A percentile compares a stretch with the other conserved stretches of the same genome.
Evolutionary conservation across 2,888 invertebrate species (phyloP).

Genomic region (Tineola bisselliella): DNA sequence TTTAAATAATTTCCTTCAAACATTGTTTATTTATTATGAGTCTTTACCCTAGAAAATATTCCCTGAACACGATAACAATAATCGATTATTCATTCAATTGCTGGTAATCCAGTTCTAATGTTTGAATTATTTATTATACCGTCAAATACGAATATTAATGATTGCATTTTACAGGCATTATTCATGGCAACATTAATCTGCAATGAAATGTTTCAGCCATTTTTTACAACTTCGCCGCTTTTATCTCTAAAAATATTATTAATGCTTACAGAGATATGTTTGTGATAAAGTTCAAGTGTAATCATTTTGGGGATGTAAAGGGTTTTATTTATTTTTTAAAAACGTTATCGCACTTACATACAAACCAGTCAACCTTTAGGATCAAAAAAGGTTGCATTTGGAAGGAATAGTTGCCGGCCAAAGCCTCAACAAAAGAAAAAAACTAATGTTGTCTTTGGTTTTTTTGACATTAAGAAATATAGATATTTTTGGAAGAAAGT

Average conservation of each 20-base stretch:
- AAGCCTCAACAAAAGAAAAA: too few relatives aligned
- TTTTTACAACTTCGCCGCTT: neutral
- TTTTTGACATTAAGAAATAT: too few relatives aligned
- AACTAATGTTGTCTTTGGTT: too few relatives aligned
- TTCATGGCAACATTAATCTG: neutral
- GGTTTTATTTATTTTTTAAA: too few relatives aligned
- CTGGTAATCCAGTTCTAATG: neutral
- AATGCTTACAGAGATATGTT: neutral
- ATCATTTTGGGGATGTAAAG: neutral
- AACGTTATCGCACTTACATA: too few relatives aligned
- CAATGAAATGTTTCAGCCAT: slow-evolving; percentile 1
- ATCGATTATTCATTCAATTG: neutral
- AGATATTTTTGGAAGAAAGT: too few relatives aligned
- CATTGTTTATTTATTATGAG: neutral
- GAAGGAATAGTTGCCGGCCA: too few relatives aligned
- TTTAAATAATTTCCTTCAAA: too few relatives aligned
- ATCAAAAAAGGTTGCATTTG: too few relatives aligned
- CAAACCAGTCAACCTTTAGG: too few relatives aligned
- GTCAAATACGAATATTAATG: slow-evolving; percentile 3
- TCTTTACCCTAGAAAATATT: neutral
- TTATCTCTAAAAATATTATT: neutral
- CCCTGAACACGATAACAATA: neutral
- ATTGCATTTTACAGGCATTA: neutral
- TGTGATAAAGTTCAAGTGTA: neutral
- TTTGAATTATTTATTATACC: neutral